Base-by-base conservation (phyloP, 2,113 vertebrate species). In the Cyphomyrus plagiostoma region DNA sequence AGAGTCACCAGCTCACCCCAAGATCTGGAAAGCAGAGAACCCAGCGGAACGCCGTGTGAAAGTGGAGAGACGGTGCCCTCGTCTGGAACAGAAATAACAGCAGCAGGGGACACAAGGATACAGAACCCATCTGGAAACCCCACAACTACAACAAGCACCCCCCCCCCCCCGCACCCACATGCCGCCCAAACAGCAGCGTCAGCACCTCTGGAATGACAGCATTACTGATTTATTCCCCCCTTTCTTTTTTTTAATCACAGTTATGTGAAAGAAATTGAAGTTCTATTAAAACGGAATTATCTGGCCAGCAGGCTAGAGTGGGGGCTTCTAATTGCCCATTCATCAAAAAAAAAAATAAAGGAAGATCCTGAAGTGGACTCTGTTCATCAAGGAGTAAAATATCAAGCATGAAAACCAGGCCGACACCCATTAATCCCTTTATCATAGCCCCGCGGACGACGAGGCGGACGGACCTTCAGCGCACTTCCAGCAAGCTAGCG, bases 201-300 rank as follows among this genome's bases (percentile, higher is more conserved):
- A 89, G 88, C 88, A 82, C 70, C 80, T 83, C 48, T 35, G 23
- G 66, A 89, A 89, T 45, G 50, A 89, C 49, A 83, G 52, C 30
- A 82, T 84, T 48, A 45, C 4, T 84, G 89, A 85, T 62, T 48
- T 85, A 89, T 84, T 30, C 83, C 85, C 83, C 13, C 13, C 4
- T 26, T 23, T 62, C 23, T 30, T 21, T 84, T 89, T 74, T 89
- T 84, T 85, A 21, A 58, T 85, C 52, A 53, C 80, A 53, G 82
- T 89, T 85, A 42, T 84, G 89, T 89, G 89, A n/a, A 62, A 84
- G 89, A 62, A 56, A 83, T 45, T 89, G 77, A 84, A 89, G 77
- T 53, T 56, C 77, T 85, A 89, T 89, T 89, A 89, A 89, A 89
- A 89, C 35, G 39, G 53, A 83, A 89, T 89, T 89, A 84, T 89